Evolutionary conservation across 1,140 invertebrate species (phyloP).

Genomic region (Drosophila tani): DNA sequence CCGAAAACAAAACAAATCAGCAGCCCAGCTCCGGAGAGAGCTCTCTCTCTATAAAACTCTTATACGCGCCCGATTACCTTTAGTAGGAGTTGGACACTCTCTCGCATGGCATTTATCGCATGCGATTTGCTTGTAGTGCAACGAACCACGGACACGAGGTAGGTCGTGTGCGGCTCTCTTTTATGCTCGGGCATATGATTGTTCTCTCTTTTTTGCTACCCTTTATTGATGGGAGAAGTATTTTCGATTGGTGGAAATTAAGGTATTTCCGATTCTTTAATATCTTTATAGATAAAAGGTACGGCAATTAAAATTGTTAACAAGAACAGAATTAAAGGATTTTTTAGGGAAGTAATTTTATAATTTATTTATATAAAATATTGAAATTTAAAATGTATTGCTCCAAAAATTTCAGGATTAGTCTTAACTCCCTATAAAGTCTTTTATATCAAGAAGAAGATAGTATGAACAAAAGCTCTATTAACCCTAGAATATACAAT

Average conservation of each 20-base stretch:
- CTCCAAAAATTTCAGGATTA: no score
- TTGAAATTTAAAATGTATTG: no score
- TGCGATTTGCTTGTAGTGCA: constrained; percentile 24
- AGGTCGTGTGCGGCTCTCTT: constrained; percentile 13
- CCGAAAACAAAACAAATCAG: constrained; percentile 62
- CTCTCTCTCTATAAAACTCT: constrained; percentile 49
- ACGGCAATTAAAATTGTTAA: no score
- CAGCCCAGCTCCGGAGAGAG: constrained; percentile 6
- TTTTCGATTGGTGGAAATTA: neutral
- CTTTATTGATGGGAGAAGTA: neutral
- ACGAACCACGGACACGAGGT: constrained; percentile 27
- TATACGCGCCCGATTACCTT: constrained; percentile 51
- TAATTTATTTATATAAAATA: no score
- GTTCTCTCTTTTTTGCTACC: constrained; percentile 5
- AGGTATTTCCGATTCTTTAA: no score
- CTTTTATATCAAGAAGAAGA: no score
- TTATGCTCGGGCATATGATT: neutral
- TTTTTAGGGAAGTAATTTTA: no score
- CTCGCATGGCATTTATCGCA: constrained; percentile 18
- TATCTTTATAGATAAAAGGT: no score
- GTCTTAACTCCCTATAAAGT: no score
- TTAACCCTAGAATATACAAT: no score
- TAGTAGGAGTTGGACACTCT: neutral
- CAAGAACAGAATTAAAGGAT: no score
- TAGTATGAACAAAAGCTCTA: no score